Conservation (phyloP, 2,113 vertebrate species). For the Corynorhinus townsendii region DNA sequence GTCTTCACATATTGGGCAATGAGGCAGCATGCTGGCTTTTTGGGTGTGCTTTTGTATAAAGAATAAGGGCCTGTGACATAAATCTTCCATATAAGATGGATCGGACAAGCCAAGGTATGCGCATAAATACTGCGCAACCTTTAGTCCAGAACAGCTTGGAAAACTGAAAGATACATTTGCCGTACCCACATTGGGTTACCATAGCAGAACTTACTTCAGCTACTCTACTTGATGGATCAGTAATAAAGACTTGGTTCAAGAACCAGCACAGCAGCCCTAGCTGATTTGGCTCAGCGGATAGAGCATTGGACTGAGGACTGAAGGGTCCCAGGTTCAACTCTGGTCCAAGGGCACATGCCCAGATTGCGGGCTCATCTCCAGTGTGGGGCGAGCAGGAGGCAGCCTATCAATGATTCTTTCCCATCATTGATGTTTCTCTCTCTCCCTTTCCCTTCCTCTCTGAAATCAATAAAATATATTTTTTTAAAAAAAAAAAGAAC, state of each 20-base stretch:
- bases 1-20: background rate
- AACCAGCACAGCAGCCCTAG: background rate
- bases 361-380: too few relatives aligned
- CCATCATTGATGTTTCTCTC: too few relatives aligned
- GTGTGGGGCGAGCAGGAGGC: too few relatives aligned
- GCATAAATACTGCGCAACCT: too few relatives aligned
- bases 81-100: background rate
- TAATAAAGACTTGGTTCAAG: slow-evolving; percentile 38
- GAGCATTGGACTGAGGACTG: too few relatives aligned
- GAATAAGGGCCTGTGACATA: background rate
- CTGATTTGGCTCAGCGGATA: too few relatives aligned
- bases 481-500: background rate
- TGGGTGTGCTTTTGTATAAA: background rate
- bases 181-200: background rate
- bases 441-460: too few relatives aligned
- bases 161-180: background rate
- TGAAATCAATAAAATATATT: too few relatives aligned
- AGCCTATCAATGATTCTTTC: too few relatives aligned
- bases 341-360: too few relatives aligned
- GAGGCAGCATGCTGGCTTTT: background rate
- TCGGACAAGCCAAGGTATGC: background rate
- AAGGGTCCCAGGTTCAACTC: too few relatives aligned
- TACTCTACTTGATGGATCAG: background rate
- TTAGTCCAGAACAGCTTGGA: background rate
- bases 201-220: background rate